phyloP scores from a whole-genome alignment of 1,140 invertebrate genomes.

The Cydia splendana region DNA sequence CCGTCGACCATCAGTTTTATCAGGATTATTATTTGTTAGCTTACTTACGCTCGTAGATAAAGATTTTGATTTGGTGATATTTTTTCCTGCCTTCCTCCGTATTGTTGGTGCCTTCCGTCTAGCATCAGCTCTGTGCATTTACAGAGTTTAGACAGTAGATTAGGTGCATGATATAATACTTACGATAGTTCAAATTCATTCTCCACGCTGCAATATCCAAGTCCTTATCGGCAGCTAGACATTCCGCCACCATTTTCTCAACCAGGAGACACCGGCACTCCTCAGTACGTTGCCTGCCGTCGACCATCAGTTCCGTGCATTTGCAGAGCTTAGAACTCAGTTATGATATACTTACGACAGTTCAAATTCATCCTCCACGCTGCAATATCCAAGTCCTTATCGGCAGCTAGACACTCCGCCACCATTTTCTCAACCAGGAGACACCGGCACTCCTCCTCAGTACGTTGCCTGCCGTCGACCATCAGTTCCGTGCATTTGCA shows the following conservation, averaged over 20 bases:
- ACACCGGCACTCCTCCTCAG: slow-evolving; percentile 84
- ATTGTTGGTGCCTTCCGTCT: no score
- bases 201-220: slow-evolving; percentile 86
- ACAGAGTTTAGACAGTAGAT: no score
- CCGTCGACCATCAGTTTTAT: no score
- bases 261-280: slow-evolving; percentile 86
- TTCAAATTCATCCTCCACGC: slow-evolving; percentile 85
- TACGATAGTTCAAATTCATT: slow-evolving; percentile 82
- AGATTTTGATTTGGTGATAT: no score
- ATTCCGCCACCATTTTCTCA: slow-evolving; percentile 86
- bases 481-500: slow-evolving; percentile 82
- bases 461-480: slow-evolving; percentile 65
- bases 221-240: slow-evolving; percentile 82
- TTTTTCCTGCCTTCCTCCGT: no score
- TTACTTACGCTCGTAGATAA: no score
- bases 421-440: no score
- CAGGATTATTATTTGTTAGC: no score
- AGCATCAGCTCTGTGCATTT: no score
- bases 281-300: slow-evolving; percentile 68
- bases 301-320: slow-evolving; percentile 50
- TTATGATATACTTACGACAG: no score
- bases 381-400: slow-evolving; percentile 82
- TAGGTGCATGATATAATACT: no score
- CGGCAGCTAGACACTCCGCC: slow-evolving; percentile 84
- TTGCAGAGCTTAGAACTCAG: no score